Evolutionary conservation across 2,113 vertebrate species (phyloP).

Genomic region (Pongo abelii): DNA sequence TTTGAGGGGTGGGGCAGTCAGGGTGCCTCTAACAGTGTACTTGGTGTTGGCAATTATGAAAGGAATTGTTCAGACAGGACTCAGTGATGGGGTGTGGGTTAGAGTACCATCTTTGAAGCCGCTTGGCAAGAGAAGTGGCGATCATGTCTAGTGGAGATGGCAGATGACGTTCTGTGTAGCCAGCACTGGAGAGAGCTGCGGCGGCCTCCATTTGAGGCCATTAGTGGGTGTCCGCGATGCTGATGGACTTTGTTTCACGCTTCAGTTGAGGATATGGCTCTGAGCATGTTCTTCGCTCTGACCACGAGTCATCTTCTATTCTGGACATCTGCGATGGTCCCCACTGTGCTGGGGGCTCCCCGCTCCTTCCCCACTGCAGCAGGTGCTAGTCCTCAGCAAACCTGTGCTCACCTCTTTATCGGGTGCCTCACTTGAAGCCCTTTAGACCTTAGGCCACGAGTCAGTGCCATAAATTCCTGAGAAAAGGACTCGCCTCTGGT

Average conservation of each 20-base stretch:
- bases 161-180: not conserved
- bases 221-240: not conserved
- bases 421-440: not conserved
- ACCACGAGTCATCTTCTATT: not conserved
- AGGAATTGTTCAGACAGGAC: not conserved
- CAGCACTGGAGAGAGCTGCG: too few relatives aligned
- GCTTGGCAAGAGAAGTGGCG: conserved; percentile 29
- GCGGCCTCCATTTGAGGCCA: not conserved
- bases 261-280: not conserved
- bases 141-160: not conserved
- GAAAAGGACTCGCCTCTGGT: not conserved
- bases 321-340: too few relatives aligned
- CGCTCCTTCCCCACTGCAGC: not conserved
- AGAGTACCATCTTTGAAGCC: conserved; percentile 6
- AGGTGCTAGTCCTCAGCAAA: not conserved
- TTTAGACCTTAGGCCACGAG: rapidly evolving
- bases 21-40: not conserved
- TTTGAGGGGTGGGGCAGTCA: not conserved
- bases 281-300: not conserved
- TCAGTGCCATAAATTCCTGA: not conserved
- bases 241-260: not conserved
- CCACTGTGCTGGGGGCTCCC: not conserved
- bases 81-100: not conserved
- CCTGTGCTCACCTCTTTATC: not conserved
- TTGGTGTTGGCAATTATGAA: not conserved